phyloP scores from a whole-genome alignment of 2,888 invertebrate species.

The Drosophila parthenogenetica region DNA sequence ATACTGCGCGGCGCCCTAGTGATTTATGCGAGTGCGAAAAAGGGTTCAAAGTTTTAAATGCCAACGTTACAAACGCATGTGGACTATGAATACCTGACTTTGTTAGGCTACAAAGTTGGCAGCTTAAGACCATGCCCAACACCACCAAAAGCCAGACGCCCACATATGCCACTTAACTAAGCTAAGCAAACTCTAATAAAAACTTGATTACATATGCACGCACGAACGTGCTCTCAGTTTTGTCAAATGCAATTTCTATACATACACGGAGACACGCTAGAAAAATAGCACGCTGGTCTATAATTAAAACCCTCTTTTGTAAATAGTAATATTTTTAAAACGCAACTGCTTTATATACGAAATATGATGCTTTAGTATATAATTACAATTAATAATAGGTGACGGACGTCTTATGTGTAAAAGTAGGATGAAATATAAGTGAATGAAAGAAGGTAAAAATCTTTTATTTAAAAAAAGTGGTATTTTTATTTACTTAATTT shows the following conservation, averaged over 20 bases:
- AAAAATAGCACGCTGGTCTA: slow-evolving; percentile 23
- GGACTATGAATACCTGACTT: slow-evolving; percentile 19
- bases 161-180: slow-evolving; percentile 25
- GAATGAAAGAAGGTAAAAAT: too few species aligned
- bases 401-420: background rate
- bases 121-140: slow-evolving; percentile 30
- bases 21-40: slow-evolving; percentile 66
- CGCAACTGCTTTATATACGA: slow-evolving; percentile 10
- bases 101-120: slow-evolving; percentile 39
- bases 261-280: slow-evolving; percentile 12
- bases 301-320: slow-evolving; percentile 46
- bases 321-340: slow-evolving; percentile 16
- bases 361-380: slow-evolving; percentile 15
- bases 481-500: too few species aligned
- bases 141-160: background rate
- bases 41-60: slow-evolving; percentile 62
- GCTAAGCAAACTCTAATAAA: slow-evolving; percentile 51
- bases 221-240: slow-evolving; percentile 57
- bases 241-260: slow-evolving; percentile 56
- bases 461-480: too few species aligned
- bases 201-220: slow-evolving; percentile 61
- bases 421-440: background rate
- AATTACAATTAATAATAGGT: slow-evolving; percentile 16
- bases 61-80: slow-evolving; percentile 51
- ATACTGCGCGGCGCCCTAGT: slow-evolving; percentile 48